These are phyloP conservation scores for Brachionichthys hirsutus DNA, from an alignment of 2,113 vertebrate genomes.

Conservation along the genomic window DNA sequence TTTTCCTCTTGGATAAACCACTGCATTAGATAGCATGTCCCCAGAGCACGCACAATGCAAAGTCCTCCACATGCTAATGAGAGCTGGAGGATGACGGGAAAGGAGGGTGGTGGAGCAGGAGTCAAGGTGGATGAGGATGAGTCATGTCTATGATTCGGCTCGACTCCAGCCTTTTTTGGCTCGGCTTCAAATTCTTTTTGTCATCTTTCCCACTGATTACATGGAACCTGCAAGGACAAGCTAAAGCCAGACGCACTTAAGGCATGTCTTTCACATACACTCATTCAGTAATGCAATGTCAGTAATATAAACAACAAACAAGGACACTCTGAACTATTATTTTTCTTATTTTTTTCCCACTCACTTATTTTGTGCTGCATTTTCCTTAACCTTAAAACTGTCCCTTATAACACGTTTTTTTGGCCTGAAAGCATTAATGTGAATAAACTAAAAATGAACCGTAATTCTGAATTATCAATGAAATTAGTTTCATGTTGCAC, in stretches of 20 bases:
- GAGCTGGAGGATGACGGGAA: slow-evolving; percentile 5
- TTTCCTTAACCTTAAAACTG: no score
- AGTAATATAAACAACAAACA: no score
- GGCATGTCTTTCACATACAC: not conserved
- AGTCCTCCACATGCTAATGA: slow-evolving; percentile 48
- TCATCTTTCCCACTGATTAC: slow-evolving; percentile 13
- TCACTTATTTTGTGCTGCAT: no score
- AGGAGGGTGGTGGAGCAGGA: not conserved
- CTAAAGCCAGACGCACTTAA: slow-evolving; percentile 14
- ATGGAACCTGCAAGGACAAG: slow-evolving; percentile 23
- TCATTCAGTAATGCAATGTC: not conserved
- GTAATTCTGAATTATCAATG: no score
- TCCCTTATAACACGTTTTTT: no score
- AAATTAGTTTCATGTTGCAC: no score
- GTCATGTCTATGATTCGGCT: slow-evolving; percentile 9
- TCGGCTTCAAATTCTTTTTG: not conserved
- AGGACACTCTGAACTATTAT: no score
- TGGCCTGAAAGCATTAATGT: no score
- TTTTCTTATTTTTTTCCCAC: no score
- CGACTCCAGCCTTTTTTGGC: not conserved
- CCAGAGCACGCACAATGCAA: slow-evolving; percentile 42
- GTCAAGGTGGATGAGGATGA: slow-evolving; percentile 45
- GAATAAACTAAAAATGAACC: no score
- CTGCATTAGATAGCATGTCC: slow-evolving; percentile 49
- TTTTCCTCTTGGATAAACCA: slow-evolving; percentile 68